Evolutionary conservation across 1,140 invertebrate species (phyloP).

Genomic region (Protaetia brevitarsis): DNA sequence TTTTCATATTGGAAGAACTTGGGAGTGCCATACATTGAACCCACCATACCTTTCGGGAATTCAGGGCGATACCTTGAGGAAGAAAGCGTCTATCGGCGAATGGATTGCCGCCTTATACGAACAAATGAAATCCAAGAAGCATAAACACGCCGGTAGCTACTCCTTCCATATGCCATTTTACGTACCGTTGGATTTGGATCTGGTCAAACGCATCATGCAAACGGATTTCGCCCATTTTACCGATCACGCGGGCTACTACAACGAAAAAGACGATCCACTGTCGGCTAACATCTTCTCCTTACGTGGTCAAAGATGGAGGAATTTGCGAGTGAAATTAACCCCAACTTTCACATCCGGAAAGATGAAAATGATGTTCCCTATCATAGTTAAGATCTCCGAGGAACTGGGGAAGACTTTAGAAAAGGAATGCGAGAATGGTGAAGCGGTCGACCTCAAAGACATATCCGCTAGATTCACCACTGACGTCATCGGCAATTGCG

Average conservation of each 20-base stretch:
- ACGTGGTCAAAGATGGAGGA: slow-evolving; percentile 49
- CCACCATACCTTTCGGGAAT: slow-evolving; percentile 24
- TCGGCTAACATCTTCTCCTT: slow-evolving; percentile 44
- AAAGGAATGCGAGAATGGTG: slow-evolving; percentile 19
- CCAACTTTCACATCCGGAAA: slow-evolving; percentile 53
- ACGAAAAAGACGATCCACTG: slow-evolving; percentile 36
- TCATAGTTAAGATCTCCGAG: slow-evolving; percentile 20
- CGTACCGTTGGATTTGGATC: slow-evolving; percentile 25
- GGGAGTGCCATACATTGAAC: slow-evolving; percentile 1
- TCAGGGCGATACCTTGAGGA: slow-evolving; percentile 32
- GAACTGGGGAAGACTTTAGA: slow-evolving; percentile 47
- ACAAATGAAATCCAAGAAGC: slow-evolving; percentile 29
- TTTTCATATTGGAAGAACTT: slow-evolving; percentile 26
- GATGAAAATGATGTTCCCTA: slow-evolving; percentile 50
- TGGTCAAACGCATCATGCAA: slow-evolving; percentile 25
- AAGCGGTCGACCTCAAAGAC: slow-evolving; percentile 45
- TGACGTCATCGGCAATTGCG: slow-evolving; percentile 55
- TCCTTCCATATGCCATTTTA: slow-evolving; percentile 3
- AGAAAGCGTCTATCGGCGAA: slow-evolving; percentile 37
- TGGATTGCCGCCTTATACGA: slow-evolving; percentile 40
- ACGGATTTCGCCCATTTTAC: slow-evolving; percentile 28
- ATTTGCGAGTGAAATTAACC: slow-evolving; percentile 41
- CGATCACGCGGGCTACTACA: slow-evolving; percentile 20
- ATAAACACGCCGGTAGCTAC: slow-evolving; percentile 30
- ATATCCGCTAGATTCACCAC: slow-evolving; percentile 50